phyloP scores from a whole-genome alignment of 2,888 invertebrate genomes.

The Spodoptera exigua region DNA sequence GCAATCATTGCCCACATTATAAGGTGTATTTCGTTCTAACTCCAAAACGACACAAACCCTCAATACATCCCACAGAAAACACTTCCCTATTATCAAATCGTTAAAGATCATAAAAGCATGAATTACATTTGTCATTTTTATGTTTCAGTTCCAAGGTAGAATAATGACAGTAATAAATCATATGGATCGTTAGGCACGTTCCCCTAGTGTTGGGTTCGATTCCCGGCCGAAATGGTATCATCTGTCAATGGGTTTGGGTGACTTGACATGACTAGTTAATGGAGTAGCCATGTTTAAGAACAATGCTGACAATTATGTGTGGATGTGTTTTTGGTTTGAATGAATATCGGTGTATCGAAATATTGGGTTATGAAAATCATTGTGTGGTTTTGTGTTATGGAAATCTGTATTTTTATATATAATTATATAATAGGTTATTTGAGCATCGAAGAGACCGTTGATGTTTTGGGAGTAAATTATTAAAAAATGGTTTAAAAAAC shows the following conservation, averaged over 20 bases:
- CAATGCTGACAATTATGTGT: constrained; percentile 66
- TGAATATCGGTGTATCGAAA: not conserved
- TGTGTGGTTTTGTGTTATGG: not conserved
- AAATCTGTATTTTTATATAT: no score
- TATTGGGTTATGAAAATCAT: not conserved
- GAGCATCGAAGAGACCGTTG: no score
- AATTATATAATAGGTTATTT: no score
- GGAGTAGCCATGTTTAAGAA: constrained; percentile 81
- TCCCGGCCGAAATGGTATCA: constrained; percentile 88
- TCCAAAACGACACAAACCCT: constrained; percentile 49
- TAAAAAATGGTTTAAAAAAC: no score
- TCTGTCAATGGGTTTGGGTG: constrained; percentile 86
- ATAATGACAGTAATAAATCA: constrained; percentile 89
- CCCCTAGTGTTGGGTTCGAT: constrained; percentile 86
- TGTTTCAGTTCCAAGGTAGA: constrained; percentile 69
- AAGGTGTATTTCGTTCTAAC: constrained; percentile 56
- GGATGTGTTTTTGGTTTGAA: constrained; percentile 23
- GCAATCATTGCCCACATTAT: constrained; percentile 77
- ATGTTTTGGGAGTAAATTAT: no score
- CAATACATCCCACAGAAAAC: constrained; percentile 29
- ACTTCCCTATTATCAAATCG: not conserved
- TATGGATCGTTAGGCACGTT: constrained; percentile 87
- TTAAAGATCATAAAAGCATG: constrained; percentile 46
- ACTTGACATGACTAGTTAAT: constrained; percentile 87
- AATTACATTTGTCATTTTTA: constrained; percentile 67